Conservation (phyloP, 2,113 vertebrate genomes). For the Hirundichthys speculiger region DNA sequence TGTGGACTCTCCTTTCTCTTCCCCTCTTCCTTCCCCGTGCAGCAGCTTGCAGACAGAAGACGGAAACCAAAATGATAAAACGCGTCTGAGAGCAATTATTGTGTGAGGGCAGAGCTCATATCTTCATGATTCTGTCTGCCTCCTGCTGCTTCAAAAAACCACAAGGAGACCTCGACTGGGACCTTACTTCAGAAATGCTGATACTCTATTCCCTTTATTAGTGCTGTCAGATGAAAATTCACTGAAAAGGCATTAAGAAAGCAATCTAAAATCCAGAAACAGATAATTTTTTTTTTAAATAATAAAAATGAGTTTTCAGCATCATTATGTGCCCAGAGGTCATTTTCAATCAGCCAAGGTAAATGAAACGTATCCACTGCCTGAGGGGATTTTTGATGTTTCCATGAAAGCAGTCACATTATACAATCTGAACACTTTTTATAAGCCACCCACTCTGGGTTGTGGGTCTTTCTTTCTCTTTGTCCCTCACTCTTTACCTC, state of each 20-base stretch:
- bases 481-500: constrained; percentile 1
- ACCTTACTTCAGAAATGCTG: constrained; percentile 16
- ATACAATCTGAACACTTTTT: constrained; percentile 50
- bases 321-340: constrained; percentile 1
- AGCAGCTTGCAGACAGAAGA: constrained; percentile 47
- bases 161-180: constrained; percentile 53
- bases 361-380: constrained; percentile 10
- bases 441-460: constrained; percentile 46
- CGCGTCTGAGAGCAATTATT: constrained; percentile 73
- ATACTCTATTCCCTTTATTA: constrained; percentile 9
- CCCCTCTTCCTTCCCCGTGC: constrained; percentile 1
- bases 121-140: constrained; percentile 49
- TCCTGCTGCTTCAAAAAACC: constrained; percentile 53
- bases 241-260: constrained; percentile 21
- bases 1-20: constrained; percentile 28
- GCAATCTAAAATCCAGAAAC: constrained; percentile 1
- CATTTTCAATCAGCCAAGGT: constrained; percentile 24
- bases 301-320: constrained; percentile 23
- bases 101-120: constrained; percentile 49
- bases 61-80: constrained; percentile 48
- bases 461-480: constrained; percentile 16
- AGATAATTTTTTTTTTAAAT: constrained; percentile 16
- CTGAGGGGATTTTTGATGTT: constrained; percentile 25
- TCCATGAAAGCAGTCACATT: constrained; percentile 40
- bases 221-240: constrained; percentile 31